A percentile compares a stretch with the other conserved stretches of the same genome.
phyloP scores from a whole-genome alignment of 2,888 invertebrate genomes.

The Caenorhabditis plicata region DNA sequence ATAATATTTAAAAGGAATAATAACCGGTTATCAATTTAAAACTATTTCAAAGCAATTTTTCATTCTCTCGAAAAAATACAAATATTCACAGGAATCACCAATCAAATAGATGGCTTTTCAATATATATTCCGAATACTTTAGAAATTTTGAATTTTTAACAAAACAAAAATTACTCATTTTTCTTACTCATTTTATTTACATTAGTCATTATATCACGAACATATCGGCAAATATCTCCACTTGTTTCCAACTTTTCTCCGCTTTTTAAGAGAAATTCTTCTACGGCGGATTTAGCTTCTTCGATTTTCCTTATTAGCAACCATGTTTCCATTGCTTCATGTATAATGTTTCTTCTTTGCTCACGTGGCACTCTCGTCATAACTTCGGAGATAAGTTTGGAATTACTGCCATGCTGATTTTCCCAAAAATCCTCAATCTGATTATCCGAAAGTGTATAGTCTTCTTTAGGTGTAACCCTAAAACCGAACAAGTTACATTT shows the following conservation, averaged over 20 bases:
- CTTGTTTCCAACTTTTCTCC: constrained; percentile 2
- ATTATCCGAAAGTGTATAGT: constrained; percentile 2
- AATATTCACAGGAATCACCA: constrained; percentile 1
- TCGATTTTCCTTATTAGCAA: not conserved
- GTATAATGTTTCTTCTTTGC: not conserved
- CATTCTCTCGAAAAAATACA: constrained; percentile 1
- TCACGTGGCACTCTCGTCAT: not conserved
- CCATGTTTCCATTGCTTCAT: constrained; percentile 1
- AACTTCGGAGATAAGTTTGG: constrained; percentile 1
- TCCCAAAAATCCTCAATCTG: constrained; percentile 4
- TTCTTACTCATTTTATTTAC: constrained; percentile 6
- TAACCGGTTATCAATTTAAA: constrained; percentile 3
- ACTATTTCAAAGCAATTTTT: constrained; percentile 5
- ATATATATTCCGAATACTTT: constrained; percentile 3
- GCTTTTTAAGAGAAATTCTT: constrained; percentile 4
- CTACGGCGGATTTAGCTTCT: constrained; percentile 1
- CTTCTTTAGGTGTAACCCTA: constrained; percentile 5
- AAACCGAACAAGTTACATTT: constrained; percentile 7
- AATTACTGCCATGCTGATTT: not conserved
- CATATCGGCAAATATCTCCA: constrained; percentile 1
- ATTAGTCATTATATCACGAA: constrained; percentile 1
- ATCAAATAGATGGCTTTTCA: constrained; percentile 5
- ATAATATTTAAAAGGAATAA: constrained; percentile 4
- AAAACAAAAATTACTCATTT: too few relatives aligned
- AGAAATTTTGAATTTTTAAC: too few relatives aligned